Conservation (phyloP, 2,113 vertebrate species). For the Eupsittula cactorum region DNA sequence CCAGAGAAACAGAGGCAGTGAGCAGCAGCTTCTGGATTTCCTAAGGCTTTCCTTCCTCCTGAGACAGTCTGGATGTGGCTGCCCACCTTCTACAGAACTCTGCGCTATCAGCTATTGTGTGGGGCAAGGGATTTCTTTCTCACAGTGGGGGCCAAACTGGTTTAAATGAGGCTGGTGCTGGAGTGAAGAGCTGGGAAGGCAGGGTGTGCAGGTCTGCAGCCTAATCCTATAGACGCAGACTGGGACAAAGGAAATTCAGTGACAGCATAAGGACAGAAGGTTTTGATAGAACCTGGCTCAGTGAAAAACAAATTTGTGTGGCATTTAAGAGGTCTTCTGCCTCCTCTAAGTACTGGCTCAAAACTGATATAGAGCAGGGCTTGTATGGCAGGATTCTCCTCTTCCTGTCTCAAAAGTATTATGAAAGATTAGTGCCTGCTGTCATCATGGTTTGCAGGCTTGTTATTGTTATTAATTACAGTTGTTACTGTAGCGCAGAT, state of each 20-base stretch:
- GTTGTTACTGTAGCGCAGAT: conserved; percentile 27
- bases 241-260: not conserved
- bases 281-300: conserved; percentile 9
- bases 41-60: not conserved
- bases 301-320: not conserved
- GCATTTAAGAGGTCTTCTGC: conserved; percentile 29
- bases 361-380: conserved; percentile 54
- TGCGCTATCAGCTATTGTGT: accelerated
- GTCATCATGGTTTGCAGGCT: conserved; percentile 52
- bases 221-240: not conserved
- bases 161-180: not conserved
- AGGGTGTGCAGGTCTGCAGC: not conserved
- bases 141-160: not conserved
- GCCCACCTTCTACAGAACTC: not conserved
- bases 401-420: conserved; percentile 71
- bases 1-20: not conserved
- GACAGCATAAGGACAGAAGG: not conserved
- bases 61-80: not conserved
- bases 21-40: not conserved
- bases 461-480: conserved; percentile 66
- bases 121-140: not conserved
- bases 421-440: conserved; percentile 63
- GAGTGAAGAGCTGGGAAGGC: not conserved
- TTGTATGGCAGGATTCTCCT: conserved; percentile 49
- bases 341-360: conserved; percentile 12